These are phyloP conservation scores for Solenodon paradoxus DNA, from an alignment of 2,113 vertebrate species.

Conservation along the genomic window DNA sequence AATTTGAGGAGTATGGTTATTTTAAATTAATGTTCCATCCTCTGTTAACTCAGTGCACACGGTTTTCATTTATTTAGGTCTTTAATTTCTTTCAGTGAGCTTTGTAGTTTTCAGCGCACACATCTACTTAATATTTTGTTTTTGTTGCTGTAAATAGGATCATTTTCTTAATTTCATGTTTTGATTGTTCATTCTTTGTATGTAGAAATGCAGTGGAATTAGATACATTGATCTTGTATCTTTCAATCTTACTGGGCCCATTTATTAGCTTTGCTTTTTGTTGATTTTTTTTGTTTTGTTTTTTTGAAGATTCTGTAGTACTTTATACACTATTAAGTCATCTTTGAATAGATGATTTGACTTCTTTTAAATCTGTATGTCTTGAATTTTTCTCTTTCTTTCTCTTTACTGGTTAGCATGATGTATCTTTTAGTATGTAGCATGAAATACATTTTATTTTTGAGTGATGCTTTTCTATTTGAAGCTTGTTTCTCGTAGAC, in stretches of 20 bases:
- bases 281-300: neutral
- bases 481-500: neutral
- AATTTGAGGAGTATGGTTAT: neutral
- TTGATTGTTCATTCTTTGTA: too few relatives aligned
- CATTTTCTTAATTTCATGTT: too few relatives aligned
- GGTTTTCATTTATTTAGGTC: neutral
- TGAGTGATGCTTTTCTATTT: neutral
- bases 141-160: too few relatives aligned
- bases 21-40: neutral
- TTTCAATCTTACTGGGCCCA: neutral
- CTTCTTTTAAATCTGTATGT: neutral
- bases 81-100: neutral
- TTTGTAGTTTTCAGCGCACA: neutral
- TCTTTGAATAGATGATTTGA: neutral
- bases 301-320: neutral
- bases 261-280: neutral
- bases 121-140: neutral
- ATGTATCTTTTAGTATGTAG: neutral
- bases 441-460: neutral
- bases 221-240: neutral
- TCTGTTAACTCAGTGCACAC: neutral
- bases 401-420: neutral
- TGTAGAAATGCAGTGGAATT: too few relatives aligned
- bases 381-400: neutral
- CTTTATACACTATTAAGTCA: neutral